Conservation (phyloP, 2,888 invertebrate species). For the Poecilus cupreus region DNA sequence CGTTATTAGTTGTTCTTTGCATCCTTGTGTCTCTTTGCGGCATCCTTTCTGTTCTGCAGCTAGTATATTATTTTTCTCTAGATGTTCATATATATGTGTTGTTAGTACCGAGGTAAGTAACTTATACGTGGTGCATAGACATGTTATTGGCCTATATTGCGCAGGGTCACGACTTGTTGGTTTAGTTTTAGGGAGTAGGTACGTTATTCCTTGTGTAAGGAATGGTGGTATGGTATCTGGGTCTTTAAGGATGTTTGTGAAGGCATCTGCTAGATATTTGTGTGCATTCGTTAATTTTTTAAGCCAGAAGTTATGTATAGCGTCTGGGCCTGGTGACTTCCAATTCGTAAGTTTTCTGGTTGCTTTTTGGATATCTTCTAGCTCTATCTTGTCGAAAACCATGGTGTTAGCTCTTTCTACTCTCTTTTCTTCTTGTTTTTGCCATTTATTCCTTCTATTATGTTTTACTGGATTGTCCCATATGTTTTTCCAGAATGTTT, state of each 20-base stretch:
- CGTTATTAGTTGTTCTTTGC: no score
- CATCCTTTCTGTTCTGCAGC: constrained; percentile 55
- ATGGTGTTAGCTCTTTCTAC: not conserved
- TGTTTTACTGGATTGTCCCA: not conserved
- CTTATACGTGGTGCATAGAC: constrained; percentile 41
- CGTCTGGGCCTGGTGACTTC: no score
- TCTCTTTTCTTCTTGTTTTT: no score
- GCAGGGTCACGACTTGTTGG: constrained; percentile 2
- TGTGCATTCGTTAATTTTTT: no score
- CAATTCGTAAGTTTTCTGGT: not conserved
- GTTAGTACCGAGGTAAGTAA: no score
- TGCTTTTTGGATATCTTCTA: not conserved
- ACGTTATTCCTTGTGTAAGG: not conserved
- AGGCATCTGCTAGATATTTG: not conserved
- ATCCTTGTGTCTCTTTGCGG: not conserved
- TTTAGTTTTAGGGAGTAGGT: not conserved
- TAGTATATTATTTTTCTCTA: constrained; percentile 29
- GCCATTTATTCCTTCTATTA: no score
- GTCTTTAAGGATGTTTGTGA: not conserved
- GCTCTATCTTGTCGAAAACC: not conserved
- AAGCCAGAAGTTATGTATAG: no score
- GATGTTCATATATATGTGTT: no score
- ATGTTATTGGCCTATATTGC: constrained; percentile 55
- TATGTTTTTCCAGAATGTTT: not conserved
- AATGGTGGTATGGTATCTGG: not conserved